Evolutionary conservation across 2,113 vertebrate genomes (phyloP), one percentile per base, ranked within the genome.

Genomic region (Platysternon megacephalum): DNA sequence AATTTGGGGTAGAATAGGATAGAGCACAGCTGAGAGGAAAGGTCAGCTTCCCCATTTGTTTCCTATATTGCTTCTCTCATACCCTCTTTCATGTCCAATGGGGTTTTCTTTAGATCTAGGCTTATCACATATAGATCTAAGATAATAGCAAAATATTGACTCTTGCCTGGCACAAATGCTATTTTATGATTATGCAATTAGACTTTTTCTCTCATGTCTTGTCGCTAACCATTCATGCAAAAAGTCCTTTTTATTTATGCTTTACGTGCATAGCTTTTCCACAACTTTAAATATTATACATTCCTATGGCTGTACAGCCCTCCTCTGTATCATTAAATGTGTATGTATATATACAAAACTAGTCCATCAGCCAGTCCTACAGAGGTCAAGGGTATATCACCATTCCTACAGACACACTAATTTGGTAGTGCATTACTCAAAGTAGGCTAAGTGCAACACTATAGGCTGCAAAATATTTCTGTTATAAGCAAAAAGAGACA

Each of bases 71-170:
- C 13, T 93, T 95, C 95, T 44, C 61, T 19, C 8, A n/a, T 35
- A 89, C 84, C 7, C 85, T 68, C 24, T 65, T 68, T 95, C 26
- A 44, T 2, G 72, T 92, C 72, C 52, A 89, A 87, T 95, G 89
- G 39, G 51, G 93, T 87, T 89, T 94, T 44, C 44, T 89, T 76
- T 35, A 93, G 55, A 39, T 92, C 72, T 14, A 44, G 87, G 79
- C 95, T 96, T 91, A n/a, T 94, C 93, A 53, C 89, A 94, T 92
- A 94, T 89, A 94, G 97, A 96, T 94, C 84, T 83, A 55, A 32
- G 29, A 61, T 32, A 61, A 32, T 32, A 61, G 58, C 28, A 61
- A 29, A 58, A 61, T 61, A 11, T 58, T 61, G 12, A 29, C 14
- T 65, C 93, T 91, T 93, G 92, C 86, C 82, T 87, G 56, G 95